phyloP scores from a whole-genome alignment of 2,113 vertebrate genomes.

The Sula dactylatra region DNA sequence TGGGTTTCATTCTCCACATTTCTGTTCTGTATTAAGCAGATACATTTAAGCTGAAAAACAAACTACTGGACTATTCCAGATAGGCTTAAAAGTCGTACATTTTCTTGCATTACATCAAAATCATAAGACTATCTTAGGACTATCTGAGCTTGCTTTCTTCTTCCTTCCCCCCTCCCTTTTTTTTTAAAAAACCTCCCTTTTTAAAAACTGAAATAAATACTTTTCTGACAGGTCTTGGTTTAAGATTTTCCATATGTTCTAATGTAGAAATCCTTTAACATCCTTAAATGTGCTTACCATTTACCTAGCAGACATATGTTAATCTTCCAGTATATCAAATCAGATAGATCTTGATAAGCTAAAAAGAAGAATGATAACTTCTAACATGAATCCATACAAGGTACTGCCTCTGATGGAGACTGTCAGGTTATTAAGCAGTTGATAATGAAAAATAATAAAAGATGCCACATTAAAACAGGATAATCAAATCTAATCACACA shows the following conservation, averaged over 20 bases:
- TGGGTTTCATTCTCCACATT: not conserved
- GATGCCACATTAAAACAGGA: not conserved
- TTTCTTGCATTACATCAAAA: not conserved
- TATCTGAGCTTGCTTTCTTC: not conserved
- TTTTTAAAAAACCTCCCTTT: not conserved
- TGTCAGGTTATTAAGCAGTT: not conserved
- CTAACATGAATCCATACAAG: not conserved
- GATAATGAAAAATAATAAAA: not conserved
- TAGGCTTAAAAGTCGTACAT: not conserved
- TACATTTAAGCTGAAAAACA: not conserved
- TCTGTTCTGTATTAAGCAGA: not conserved
- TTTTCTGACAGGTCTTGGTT: not conserved
- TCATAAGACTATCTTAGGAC: not conserved
- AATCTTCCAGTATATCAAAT: not conserved
- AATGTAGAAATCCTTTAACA: not conserved
- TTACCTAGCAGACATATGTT: not conserved
- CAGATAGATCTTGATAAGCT: not conserved
- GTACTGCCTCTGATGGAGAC: not conserved
- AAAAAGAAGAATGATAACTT: not conserved
- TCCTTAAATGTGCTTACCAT: not conserved
- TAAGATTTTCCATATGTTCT: not conserved
- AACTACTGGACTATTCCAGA: not conserved
- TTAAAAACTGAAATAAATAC: not conserved
- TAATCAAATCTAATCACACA: not conserved
- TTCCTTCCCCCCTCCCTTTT: too few species aligned